Base-by-base conservation (phyloP, 2,888 invertebrate genomes). In the Coecobrya sp. region DNA sequence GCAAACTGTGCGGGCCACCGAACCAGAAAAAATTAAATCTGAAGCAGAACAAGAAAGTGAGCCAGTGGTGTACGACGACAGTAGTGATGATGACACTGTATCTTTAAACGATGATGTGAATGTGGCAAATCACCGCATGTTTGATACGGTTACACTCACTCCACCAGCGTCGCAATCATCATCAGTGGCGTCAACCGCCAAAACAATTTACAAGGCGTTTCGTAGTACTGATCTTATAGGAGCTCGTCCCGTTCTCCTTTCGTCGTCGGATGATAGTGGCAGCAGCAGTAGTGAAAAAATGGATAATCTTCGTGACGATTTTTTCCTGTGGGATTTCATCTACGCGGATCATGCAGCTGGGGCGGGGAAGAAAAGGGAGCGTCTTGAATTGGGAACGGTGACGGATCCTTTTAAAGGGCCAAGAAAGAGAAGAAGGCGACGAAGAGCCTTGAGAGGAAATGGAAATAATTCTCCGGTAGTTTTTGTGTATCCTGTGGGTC, bases 371-470 rank as follows among this genome's bases (percentile, higher is more conserved):
- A 85, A 92, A 36, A 76, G 81, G 27, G 89, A 93, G 19, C 55
- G 59, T 30, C n/a, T 92, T 0, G 22, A 42, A 10, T 16, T 93
- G 36, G 93, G 93, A 5, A 49, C 65, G 7, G 76, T 86, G 27
- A 25, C 22, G 11, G 92, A 52, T 5, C 49, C 93, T 3, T 93
- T 93, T 30, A 73, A 76, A 42, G 93, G 93, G 11, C 93, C 93
- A 0, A 55, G 93, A 42, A 85, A 68, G 25, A 89, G 81, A 30
- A 81, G 76, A 55, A 86, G 89, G 16, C 82, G 88, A 25, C 16
- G 59, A 25, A 70, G 76, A 59, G 25, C 85, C 2, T 45, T 89
- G 36, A 45, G 89, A 7, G 82, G 89, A 16, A 89, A 25, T 30
- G 30, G 36, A 11, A 42, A 68, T 13, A 22, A 79, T 25, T 25